Percentiles rank a stretch among this genome's conserved stretches.
These are phyloP conservation scores for Ovis aries DNA, from an alignment of 2,113 vertebrate genomes.

Conservation along the genomic window DNA sequence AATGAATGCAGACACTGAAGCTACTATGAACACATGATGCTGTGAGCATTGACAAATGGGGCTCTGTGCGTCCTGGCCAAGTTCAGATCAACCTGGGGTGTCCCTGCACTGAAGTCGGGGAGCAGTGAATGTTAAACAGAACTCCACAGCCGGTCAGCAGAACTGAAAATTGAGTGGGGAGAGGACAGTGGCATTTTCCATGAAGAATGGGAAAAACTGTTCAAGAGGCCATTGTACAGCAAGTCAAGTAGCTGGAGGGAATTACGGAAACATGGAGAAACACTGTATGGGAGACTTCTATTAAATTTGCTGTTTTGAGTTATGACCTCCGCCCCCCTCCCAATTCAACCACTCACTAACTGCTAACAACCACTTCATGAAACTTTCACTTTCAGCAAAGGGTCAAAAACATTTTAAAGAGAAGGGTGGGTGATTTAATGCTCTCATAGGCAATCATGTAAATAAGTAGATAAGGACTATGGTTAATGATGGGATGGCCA, in stretches of 20 bases:
- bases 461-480: slow-evolving; percentile 44
- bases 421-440: slow-evolving; percentile 39
- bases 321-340: accelerated
- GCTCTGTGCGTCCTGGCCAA: not conserved
- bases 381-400: not conserved
- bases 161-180: not conserved
- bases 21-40: not conserved
- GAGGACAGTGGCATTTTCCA: not conserved
- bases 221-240: not conserved
- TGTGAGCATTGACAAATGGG: not conserved
- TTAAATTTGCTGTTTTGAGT: not conserved
- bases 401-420: not conserved
- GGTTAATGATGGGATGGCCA: slow-evolving; percentile 29
- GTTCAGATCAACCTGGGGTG: not conserved
- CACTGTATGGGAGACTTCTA: not conserved
- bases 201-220: not conserved
- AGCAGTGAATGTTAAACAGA: not conserved
- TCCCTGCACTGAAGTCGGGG: not conserved
- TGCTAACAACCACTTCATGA: not conserved
- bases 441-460: slow-evolving; percentile 23
- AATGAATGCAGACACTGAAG: not conserved
- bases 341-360: not conserved
- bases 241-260: not conserved
- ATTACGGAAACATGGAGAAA: not conserved
- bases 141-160: not conserved